Base-by-base conservation (phyloP, 2,888 invertebrate genomes). In the Psococerastis gibbosa region DNA sequence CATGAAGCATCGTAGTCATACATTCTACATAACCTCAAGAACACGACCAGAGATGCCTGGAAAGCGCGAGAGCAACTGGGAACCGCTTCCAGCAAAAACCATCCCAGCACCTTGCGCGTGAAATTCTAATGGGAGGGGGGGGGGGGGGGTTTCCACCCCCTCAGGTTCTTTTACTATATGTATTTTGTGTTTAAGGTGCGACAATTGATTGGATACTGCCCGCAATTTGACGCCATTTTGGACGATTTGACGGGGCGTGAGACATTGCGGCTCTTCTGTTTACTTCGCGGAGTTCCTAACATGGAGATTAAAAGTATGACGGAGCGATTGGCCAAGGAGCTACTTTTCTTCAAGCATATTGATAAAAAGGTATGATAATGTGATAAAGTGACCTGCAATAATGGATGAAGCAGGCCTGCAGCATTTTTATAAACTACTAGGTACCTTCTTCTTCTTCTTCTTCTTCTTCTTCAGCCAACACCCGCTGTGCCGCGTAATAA, bases 211-310 rank as follows among this genome's bases (percentile, higher is more conserved):
- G 76, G 76, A 1, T 81, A 81, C 56, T 80, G 80, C 54, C 81
- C 81, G 3, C 81, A 81, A 57, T 80, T 79, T 55, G 78, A 79
- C 58, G 80, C 77, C 1, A 56, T 79, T 18, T 67, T 79, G 47
- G 70, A 69, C n/a, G 74, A 78, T 57, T 62, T 81, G 54, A 75
- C 78, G 0, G 80, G 79, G 0, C 68, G 76, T 35, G 78, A 80
- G 58, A 75, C 72, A 2, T 57, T 80, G 18, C 62, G 63, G n/a
- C 64, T 80, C 54, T 79, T 73, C 57, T 70, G 72, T 15, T 54
- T 73, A 33, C 61, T 80, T 49, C 67, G 76, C n/a, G 79, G 78
- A 0, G 60, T 77, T 32, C 63, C 62, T 1, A 55, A 59, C 4
- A 44, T 52, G 1, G 54, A 60, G 13, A 64, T 66, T 1, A 51